phyloP scores from a whole-genome alignment of 2,113 vertebrate genomes.

The Anser brachyrhynchus region DNA sequence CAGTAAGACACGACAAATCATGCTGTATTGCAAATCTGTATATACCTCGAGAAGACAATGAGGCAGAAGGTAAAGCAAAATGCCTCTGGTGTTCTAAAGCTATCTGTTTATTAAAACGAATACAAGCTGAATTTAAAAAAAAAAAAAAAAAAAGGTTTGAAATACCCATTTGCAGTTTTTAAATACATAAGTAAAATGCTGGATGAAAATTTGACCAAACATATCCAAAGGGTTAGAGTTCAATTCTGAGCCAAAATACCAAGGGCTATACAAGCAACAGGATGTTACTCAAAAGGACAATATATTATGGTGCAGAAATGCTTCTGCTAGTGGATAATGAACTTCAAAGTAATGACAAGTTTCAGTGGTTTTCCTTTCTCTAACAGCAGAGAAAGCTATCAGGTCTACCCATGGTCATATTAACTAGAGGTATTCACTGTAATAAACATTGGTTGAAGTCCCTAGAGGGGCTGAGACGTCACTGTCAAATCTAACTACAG shows the following conservation, averaged over 20 bases:
- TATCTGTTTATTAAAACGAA: neutral
- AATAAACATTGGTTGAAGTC: no score
- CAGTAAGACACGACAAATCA: conserved; percentile 60
- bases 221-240: neutral
- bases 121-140: neutral
- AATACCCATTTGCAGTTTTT: neutral
- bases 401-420: neutral
- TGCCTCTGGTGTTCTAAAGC: neutral
- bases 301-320: neutral
- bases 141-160: neutral
- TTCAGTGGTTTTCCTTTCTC: neutral
- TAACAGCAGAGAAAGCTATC: neutral
- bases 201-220: neutral
- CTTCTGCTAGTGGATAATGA: neutral
- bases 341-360: neutral
- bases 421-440: neutral
- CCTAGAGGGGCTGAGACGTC: neutral
- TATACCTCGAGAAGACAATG: neutral
- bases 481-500: neutral
- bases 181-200: neutral
- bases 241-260: neutral
- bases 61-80: conserved; percentile 22
- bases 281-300: neutral
- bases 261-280: neutral
- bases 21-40: neutral